phyloP scores from a whole-genome alignment of 2,797 vertebrate genomes.

The Neosilurus hyrtlii region DNA sequence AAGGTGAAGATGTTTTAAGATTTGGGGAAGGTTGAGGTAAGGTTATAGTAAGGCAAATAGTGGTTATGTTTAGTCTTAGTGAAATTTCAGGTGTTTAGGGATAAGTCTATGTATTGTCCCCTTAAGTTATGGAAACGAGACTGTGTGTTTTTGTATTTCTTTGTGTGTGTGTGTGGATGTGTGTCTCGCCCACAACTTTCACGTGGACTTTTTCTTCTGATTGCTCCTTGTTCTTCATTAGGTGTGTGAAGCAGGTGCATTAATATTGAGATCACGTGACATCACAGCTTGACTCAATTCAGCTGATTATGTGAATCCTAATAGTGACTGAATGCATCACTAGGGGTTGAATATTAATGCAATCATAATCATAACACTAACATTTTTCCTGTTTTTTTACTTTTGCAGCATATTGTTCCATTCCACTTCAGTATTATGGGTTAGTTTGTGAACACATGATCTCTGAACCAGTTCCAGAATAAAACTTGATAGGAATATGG shows the following conservation, averaged over 20 bases:
- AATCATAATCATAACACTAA: background rate
- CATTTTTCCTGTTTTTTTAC: background rate
- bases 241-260: background rate
- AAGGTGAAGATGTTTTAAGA: no score
- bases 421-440: background rate
- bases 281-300: background rate
- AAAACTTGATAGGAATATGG: background rate
- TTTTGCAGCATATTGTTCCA: no score
- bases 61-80: no score
- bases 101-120: no score
- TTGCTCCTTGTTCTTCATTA: background rate
- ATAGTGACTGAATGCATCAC: background rate
- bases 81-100: no score
- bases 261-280: background rate
- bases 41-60: no score
- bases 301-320: constrained; percentile 9
- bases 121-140: no score
- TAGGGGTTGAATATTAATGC: background rate
- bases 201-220: background rate
- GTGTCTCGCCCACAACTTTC: background rate
- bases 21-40: no score
- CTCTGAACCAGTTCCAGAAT: background rate
- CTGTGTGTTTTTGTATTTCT: no score
- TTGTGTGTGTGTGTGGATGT: no score
- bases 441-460: background rate